Conservation (phyloP, 2,888 invertebrate species). For the Leptinotarsa rubiginosa region DNA sequence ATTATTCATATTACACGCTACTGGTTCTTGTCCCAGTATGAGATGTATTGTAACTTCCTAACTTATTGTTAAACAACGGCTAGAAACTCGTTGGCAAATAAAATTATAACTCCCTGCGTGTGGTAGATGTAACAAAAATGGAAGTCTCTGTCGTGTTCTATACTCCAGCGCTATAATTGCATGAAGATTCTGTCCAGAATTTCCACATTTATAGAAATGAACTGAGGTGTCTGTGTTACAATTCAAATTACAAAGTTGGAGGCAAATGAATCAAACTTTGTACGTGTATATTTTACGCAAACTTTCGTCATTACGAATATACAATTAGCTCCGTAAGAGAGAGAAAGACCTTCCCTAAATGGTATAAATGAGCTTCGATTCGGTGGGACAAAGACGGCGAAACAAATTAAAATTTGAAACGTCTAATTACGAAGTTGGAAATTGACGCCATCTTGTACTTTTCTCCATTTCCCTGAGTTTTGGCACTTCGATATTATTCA, state of each 20-base stretch:
- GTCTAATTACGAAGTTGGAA: conserved; percentile 61
- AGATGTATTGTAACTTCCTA: neutral
- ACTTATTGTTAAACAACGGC: neutral
- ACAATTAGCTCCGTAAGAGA: conserved; percentile 53
- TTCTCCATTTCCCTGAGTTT: conserved; percentile 53
- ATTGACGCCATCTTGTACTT: conserved; percentile 61
- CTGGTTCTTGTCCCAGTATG: neutral
- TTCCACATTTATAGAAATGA: conserved; percentile 54
- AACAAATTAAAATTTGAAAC: conserved; percentile 62
- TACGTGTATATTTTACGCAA: conserved; percentile 59
- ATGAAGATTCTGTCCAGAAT: conserved; percentile 43
- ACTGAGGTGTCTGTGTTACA: conserved; percentile 57
- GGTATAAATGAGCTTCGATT: conserved; percentile 51
- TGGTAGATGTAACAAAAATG: conserved; percentile 32
- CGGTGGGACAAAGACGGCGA: conserved; percentile 57
- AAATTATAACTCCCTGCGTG: conserved; percentile 1
- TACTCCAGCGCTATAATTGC: conserved; percentile 35
- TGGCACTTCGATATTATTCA: conserved; percentile 45
- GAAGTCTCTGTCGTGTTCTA: conserved; percentile 35
- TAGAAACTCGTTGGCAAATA: neutral
- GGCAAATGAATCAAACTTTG: conserved; percentile 61
- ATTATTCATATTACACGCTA: neutral
- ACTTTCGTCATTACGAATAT: conserved; percentile 59
- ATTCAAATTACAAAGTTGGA: conserved; percentile 58
- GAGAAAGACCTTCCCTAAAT: conserved; percentile 48